Percentiles rank a stretch among this genome's conserved stretches.
Evolutionary conservation across 2,888 invertebrate species (phyloP).

Genomic region (Melinopterus prodromus): DNA sequence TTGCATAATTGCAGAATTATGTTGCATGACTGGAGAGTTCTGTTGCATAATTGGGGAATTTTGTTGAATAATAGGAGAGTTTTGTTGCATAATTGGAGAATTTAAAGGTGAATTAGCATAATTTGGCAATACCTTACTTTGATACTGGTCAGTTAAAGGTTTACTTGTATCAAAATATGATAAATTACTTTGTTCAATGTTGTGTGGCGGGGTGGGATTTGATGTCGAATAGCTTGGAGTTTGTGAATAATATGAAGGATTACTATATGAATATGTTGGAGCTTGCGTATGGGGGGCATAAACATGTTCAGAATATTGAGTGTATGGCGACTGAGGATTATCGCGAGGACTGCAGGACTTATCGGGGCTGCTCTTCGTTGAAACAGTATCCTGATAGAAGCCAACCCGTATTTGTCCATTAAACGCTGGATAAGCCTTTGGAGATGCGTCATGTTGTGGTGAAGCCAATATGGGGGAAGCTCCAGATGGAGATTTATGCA

Average conservation of each 20-base stretch:
- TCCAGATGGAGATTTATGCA: constrained; percentile 74
- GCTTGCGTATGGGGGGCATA: constrained; percentile 66
- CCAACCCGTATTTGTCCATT: constrained; percentile 87
- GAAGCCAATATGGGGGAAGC: constrained; percentile 73
- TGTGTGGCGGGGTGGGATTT: constrained; percentile 61
- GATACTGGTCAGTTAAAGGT: constrained; percentile 59
- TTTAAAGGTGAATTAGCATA: constrained; percentile 51
- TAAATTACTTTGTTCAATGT: constrained; percentile 49
- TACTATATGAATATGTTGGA: constrained; percentile 53
- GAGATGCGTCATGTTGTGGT: constrained; percentile 74
- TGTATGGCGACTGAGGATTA: constrained; percentile 68
- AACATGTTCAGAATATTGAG: constrained; percentile 65
- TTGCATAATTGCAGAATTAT: constrained; percentile 38
- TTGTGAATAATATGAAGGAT: constrained; percentile 56
- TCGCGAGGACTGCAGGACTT: constrained; percentile 84
- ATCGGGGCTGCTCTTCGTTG: constrained; percentile 83
- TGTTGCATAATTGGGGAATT: constrained; percentile 29
- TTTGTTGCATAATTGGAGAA: constrained; percentile 35
- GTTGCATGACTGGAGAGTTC: constrained; percentile 36
- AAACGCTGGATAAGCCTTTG: constrained; percentile 73
- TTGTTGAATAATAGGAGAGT: constrained; percentile 25
- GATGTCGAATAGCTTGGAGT: constrained; percentile 58
- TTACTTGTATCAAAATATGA: constrained; percentile 70
- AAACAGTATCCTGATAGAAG: constrained; percentile 89
- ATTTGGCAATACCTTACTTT: constrained; percentile 57